Percentiles rank a stretch among this genome's conserved stretches.
phyloP scores from a whole-genome alignment of 2,113 vertebrate species.

The Noturus placidus region DNA sequence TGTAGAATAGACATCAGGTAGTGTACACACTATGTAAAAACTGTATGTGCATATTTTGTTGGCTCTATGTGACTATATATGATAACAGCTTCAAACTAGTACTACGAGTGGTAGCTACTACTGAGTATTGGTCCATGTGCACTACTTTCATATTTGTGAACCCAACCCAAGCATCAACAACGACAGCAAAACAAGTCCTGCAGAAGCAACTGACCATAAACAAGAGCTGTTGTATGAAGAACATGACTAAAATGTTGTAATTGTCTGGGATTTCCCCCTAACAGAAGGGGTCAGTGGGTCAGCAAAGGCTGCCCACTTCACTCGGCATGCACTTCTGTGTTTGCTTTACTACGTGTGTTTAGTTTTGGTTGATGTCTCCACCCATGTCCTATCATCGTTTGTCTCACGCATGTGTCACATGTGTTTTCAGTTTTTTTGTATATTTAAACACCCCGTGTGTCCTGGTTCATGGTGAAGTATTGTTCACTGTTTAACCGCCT shows the following conservation, averaged over 20 bases:
- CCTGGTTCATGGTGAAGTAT: too few species aligned
- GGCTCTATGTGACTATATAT: background rate
- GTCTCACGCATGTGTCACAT: too few species aligned
- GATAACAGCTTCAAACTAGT: background rate
- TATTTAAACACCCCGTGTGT: too few species aligned
- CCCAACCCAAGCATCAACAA: background rate
- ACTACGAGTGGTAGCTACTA: background rate
- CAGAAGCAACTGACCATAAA: background rate
- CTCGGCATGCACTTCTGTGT: too few species aligned
- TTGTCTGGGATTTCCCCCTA: too few species aligned
- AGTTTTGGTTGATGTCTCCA: too few species aligned
- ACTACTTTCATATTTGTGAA: background rate
- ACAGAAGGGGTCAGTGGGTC: too few species aligned
- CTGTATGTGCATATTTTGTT: background rate
- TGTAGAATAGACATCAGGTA: background rate
- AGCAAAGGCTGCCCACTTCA: too few species aligned
- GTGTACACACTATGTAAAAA: background rate
- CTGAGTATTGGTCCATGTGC: background rate
- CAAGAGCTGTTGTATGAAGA: background rate
- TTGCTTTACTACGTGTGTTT: too few species aligned
- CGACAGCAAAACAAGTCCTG: background rate
- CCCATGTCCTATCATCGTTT: too few species aligned
- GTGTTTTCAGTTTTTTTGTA: too few species aligned
- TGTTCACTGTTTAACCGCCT: too few species aligned
- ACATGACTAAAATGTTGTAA: background rate